Conservation (phyloP, 2,113 vertebrate species). For the Spheniscus mendiculus region DNA sequence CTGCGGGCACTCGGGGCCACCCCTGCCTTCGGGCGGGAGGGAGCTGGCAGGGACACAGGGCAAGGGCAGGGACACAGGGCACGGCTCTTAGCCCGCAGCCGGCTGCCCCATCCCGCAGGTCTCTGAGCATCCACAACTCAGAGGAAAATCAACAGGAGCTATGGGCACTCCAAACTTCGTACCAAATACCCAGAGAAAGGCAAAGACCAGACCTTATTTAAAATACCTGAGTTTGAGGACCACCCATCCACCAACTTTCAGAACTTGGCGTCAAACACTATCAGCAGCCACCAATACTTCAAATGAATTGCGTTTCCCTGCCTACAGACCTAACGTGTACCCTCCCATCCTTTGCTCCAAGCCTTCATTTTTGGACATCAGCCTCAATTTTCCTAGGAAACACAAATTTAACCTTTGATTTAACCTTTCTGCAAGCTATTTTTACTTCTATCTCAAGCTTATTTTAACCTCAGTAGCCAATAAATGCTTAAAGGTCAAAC, state of each 20-base stretch:
- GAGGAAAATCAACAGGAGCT: not conserved
- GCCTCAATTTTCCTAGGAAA: constrained; percentile 44
- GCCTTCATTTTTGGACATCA: not conserved
- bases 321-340: not conserved
- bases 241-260: not conserved
- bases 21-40: not conserved
- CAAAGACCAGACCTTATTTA: not conserved
- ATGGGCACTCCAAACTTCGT: not conserved
- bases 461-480: constrained; percentile 57
- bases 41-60: not conserved
- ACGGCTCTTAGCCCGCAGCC: not conserved
- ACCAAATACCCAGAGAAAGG: not conserved
- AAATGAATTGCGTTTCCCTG: not conserved
- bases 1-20: not conserved
- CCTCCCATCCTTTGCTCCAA: not conserved
- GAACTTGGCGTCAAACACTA: constrained; percentile 28
- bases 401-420: constrained; percentile 62
- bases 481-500: constrained; percentile 64
- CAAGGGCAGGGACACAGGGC: not conserved
- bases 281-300: constrained; percentile 25
- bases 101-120: not conserved
- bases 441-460: constrained; percentile 52
- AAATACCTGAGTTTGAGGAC: not conserved
- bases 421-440: constrained; percentile 64
- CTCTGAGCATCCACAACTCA: not conserved